phyloP scores from a whole-genome alignment of 2,888 invertebrate genomes.

The Syrphus vitripennis region DNA sequence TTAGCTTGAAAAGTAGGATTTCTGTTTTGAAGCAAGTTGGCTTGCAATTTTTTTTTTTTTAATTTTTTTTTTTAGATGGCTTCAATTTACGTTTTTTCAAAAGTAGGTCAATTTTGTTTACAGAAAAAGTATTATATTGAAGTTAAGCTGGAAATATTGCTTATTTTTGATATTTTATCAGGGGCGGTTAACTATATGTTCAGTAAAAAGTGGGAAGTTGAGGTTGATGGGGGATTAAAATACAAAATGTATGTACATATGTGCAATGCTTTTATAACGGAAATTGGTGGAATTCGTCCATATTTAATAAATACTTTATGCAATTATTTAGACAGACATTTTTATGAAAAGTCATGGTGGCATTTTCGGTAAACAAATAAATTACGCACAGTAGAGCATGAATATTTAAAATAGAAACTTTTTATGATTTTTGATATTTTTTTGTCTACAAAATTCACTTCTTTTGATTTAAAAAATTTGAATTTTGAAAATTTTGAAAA shows the following conservation, averaged over 20 bases:
- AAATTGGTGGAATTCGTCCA: background rate
- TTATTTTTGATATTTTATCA: constrained; percentile 9
- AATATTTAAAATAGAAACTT: background rate
- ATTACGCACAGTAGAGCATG: background rate
- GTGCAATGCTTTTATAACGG: background rate
- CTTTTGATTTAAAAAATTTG: no score
- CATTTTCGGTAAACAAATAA: background rate
- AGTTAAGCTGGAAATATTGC: constrained; percentile 23
- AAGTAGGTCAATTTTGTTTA: constrained; percentile 28
- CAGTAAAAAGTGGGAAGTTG: background rate
- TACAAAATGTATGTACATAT: background rate
- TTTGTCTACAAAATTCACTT: no score
- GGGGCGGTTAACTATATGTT: background rate
- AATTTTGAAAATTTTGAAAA: no score
- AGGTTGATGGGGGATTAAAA: background rate
- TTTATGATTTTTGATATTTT: background rate
- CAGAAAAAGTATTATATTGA: background rate
- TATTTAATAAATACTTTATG: background rate
- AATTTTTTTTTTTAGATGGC: background rate
- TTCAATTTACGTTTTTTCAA: background rate
- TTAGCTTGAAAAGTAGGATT: background rate
- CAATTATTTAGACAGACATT: background rate
- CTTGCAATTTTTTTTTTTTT: background rate
- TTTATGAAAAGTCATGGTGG: background rate
- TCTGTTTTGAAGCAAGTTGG: background rate